Conservation (phyloP, 1,140 invertebrate species). For the Pentalonia nigronervosa region DNA sequence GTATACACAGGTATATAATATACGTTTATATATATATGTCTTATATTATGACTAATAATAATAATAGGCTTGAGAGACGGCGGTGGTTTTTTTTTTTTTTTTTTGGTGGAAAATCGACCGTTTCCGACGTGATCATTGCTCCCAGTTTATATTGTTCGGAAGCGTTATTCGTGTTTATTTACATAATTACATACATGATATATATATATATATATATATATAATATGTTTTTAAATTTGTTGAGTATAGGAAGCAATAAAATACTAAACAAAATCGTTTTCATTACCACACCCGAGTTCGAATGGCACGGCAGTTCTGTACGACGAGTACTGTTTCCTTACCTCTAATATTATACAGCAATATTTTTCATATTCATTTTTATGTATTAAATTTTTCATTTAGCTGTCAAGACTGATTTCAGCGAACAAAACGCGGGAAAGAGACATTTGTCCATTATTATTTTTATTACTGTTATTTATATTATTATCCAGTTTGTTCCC, state of each 20-base stretch:
- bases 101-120: not conserved
- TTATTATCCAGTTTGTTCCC: slow-evolving; percentile 22
- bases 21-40: not conserved
- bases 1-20: not conserved
- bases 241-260: not conserved
- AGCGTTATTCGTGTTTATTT: slow-evolving; percentile 13
- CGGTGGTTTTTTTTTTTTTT: slow-evolving; percentile 8
- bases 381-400: not conserved
- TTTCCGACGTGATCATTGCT: slow-evolving; percentile 37
- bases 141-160: not conserved
- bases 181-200: not conserved
- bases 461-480: slow-evolving; percentile 13
- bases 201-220: too few species aligned
- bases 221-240: not conserved
- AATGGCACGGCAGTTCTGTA: not conserved
- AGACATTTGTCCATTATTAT: not conserved
- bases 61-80: slow-evolving; percentile 35
- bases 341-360: not conserved
- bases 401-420: slow-evolving; percentile 30
- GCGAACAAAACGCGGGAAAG: not conserved
- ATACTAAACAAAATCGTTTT: not conserved
- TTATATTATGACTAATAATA: not conserved
- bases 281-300: not conserved
- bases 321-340: not conserved
- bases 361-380: not conserved